Evolutionary conservation across 1,140 invertebrate genomes (phyloP).

Genomic region (Drosophila lacertosa): DNA sequence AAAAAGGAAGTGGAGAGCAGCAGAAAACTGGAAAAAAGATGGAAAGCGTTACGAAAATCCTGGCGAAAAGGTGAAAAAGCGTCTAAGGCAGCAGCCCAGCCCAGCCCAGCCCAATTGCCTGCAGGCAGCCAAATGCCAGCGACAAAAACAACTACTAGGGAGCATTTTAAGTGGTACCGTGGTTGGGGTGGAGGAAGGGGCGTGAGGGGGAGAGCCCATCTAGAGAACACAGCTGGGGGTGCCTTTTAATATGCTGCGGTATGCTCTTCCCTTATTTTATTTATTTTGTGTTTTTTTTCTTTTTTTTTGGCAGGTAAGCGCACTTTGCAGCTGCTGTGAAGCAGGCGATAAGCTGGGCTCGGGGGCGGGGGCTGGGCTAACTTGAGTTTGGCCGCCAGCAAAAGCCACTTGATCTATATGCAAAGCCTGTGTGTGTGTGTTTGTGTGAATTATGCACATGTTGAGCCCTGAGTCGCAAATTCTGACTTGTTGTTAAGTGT

Average conservation of each 20-base stretch:
- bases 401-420: constrained; percentile 60
- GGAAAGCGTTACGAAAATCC: constrained; percentile 25
- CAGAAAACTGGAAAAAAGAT: constrained; percentile 23
- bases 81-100: constrained; percentile 42
- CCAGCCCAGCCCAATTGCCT: constrained; percentile 34
- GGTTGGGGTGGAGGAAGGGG: background rate
- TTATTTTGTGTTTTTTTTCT: constrained; percentile 19
- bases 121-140: constrained; percentile 41
- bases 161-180: constrained; percentile 59
- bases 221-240: constrained; percentile 58
- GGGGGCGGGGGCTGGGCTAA: constrained; percentile 42
- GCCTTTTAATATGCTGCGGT: constrained; percentile 73
- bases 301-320: constrained; percentile 45
- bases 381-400: constrained; percentile 29
- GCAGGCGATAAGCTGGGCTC: constrained; percentile 62
- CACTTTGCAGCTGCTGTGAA: constrained; percentile 62
- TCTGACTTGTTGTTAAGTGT: constrained; percentile 48
- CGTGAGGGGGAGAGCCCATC: constrained; percentile 24
- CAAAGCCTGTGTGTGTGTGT: constrained; percentile 35
- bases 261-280: constrained; percentile 46
- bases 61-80: constrained; percentile 54
- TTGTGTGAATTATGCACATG: constrained; percentile 67
- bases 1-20: constrained; percentile 33
- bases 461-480: constrained; percentile 51
- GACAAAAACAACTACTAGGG: constrained; percentile 30